These are phyloP conservation scores for Antedon mediterranea DNA, from an alignment of 53 echinoderm and acorn worm species.

Conservation along the genomic window DNA sequence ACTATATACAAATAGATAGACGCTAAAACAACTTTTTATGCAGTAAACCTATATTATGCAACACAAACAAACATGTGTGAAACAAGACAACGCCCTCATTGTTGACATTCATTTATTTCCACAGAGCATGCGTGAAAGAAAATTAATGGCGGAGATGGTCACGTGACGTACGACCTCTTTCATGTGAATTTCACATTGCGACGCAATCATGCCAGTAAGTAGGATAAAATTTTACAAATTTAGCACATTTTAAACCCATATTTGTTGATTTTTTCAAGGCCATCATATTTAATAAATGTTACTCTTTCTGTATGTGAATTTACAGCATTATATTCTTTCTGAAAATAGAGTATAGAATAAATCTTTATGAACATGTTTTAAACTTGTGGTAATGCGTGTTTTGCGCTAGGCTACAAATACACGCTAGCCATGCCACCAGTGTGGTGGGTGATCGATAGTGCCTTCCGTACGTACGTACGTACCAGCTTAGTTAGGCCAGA, in stretches of 20 bases:
- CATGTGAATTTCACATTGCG: slow-evolving; percentile 26
- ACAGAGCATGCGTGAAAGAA: background rate
- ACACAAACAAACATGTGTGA: too few relatives aligned
- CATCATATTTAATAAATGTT: background rate
- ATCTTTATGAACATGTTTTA: too few relatives aligned
- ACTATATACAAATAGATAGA: too few relatives aligned
- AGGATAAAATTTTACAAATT: background rate
- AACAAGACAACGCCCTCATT: background rate
- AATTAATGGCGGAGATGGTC: background rate
- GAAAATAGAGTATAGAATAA: too few relatives aligned
- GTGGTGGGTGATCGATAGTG: too few relatives aligned
- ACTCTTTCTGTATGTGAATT: background rate
- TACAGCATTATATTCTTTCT: background rate
- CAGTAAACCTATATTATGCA: too few relatives aligned
- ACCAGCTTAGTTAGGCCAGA: too few relatives aligned
- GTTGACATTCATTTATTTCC: background rate
- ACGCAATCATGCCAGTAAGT: slow-evolving; percentile 59
- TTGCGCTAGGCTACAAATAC: too few relatives aligned
- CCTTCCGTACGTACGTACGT: too few relatives aligned
- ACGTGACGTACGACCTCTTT: slow-evolving; percentile 19
- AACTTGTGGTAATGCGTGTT: too few relatives aligned
- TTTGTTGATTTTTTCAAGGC: background rate
- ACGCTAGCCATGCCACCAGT: too few relatives aligned
- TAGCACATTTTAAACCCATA: background rate
- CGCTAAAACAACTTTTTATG: too few relatives aligned